Evolutionary conservation across 1,140 invertebrate genomes (phyloP).

Genomic region (Cherax destructor): DNA sequence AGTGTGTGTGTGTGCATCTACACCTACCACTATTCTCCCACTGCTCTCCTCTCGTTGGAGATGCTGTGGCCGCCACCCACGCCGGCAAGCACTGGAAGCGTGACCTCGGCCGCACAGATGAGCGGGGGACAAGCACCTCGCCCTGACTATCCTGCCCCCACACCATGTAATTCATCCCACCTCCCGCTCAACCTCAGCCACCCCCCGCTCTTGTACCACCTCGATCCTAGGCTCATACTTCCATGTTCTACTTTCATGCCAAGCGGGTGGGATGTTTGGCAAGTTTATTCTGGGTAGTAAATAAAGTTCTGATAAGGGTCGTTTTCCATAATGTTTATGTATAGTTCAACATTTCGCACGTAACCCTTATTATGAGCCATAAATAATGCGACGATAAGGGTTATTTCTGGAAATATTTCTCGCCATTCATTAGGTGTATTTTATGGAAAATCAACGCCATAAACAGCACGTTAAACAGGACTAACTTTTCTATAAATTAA

Average conservation of each 20-base stretch:
- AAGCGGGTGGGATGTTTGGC: not conserved
- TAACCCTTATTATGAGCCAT: constrained; percentile 33
- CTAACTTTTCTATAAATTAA: constrained; percentile 16
- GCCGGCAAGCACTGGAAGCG: not conserved
- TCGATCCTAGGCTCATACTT: not conserved
- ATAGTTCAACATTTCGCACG: not conserved
- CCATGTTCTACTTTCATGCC: not conserved
- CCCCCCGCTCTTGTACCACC: not conserved
- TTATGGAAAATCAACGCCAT: constrained; percentile 30
- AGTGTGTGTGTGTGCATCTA: too few species aligned
- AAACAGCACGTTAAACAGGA: constrained; percentile 14
- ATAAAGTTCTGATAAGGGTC: constrained; percentile 5
- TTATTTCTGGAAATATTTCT: constrained; percentile 26
- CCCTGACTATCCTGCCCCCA: not conserved
- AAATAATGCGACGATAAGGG: constrained; percentile 38
- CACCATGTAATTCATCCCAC: constrained; percentile 16
- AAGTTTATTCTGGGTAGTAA: constrained; percentile 36
- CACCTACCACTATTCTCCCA: too few species aligned
- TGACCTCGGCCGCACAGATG: not conserved
- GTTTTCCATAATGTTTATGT: constrained; percentile 23
- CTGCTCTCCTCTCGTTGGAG: too few species aligned
- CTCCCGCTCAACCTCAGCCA: not conserved
- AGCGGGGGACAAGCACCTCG: constrained; percentile 22
- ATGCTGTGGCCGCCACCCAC: not conserved
- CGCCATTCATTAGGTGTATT: not conserved